phyloP scores from a whole-genome alignment of 2,888 invertebrate genomes.

The Temnothorax rugatulus region DNA sequence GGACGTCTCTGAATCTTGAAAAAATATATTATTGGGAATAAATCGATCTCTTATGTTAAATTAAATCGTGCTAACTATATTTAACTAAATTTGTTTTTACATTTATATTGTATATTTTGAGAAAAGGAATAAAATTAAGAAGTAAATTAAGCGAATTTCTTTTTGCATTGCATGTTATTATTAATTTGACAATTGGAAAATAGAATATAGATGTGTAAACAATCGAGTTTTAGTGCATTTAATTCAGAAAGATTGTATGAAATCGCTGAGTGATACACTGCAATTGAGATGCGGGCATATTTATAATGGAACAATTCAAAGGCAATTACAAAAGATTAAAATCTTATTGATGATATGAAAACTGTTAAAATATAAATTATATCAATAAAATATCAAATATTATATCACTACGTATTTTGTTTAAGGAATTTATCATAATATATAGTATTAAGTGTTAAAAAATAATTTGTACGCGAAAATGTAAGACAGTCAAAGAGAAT shows the following conservation, averaged over 20 bases:
- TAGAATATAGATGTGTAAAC: background rate
- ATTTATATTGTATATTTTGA: background rate
- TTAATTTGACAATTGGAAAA: background rate
- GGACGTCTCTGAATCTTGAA: background rate
- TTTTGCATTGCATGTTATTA: background rate
- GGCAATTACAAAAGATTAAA: background rate
- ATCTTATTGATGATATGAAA: background rate
- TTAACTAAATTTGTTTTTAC: background rate
- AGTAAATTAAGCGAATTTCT: background rate
- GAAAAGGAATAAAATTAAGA: background rate
- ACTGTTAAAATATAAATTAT: background rate
- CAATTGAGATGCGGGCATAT: background rate
- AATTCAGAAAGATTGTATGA: background rate
- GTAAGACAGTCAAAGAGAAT: background rate
- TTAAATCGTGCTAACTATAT: background rate
- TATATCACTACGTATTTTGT: background rate
- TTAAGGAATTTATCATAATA: background rate
- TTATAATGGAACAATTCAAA: background rate
- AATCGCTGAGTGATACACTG: background rate
- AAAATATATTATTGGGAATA: background rate
- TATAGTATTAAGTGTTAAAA: background rate
- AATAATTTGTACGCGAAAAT: slow-evolving; percentile 12
- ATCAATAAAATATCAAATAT: background rate
- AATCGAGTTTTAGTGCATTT: background rate
- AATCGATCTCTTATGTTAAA: background rate